Evolutionary conservation across 2,113 vertebrate species (phyloP).

Genomic region (Ciconia maguari): DNA sequence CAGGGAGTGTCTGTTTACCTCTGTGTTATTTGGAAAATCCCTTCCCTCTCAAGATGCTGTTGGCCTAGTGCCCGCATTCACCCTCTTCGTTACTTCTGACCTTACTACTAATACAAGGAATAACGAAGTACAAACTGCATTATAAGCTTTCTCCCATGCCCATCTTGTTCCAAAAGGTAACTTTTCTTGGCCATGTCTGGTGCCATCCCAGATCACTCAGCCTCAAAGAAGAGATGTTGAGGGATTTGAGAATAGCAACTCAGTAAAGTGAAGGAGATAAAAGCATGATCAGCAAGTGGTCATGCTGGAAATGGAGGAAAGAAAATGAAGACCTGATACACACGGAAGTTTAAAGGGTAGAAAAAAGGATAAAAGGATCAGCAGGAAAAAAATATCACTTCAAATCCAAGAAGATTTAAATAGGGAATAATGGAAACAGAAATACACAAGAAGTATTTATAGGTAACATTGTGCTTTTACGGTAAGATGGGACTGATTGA

Average conservation of each 20-base stretch:
- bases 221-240: background rate
- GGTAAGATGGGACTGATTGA: background rate
- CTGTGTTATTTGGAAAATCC: slow-evolving; percentile 11
- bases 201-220: background rate
- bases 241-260: background rate
- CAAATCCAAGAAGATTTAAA: background rate
- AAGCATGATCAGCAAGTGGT: background rate
- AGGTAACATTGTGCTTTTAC: background rate
- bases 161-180: background rate
- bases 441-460: background rate
- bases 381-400: background rate
- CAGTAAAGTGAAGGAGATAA: background rate
- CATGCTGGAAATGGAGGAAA: background rate
- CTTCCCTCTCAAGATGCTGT: background rate
- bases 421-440: background rate
- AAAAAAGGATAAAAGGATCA: background rate
- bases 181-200: background rate
- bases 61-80: background rate
- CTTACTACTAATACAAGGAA: background rate
- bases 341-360: background rate
- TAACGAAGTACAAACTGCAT: background rate
- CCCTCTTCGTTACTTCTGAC: background rate
- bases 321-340: background rate
- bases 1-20: background rate
- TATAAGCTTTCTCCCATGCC: background rate